Evolutionary conservation across 2,113 vertebrate genomes (phyloP), one percentile per base, ranked within the genome.

Genomic region (Hiodon alosoides): DNA sequence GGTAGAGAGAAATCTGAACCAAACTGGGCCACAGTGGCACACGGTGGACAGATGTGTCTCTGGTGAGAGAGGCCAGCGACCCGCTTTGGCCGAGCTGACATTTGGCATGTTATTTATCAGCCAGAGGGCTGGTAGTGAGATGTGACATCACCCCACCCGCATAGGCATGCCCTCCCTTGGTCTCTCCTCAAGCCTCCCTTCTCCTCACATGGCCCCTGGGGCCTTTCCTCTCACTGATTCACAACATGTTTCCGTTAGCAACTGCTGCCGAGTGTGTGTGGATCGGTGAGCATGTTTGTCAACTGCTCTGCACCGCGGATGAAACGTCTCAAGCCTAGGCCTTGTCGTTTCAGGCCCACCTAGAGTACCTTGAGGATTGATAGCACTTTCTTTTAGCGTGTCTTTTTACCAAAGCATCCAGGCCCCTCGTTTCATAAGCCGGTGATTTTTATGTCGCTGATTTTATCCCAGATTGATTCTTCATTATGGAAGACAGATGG

Each of bases 401-500:
- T 31, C 31, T 31, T 31, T 31, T 31, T 31, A 31, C 31, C 31
- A 31, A 31, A 31, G 31, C 31, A 31, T 31, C 31, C 31, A 2
- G 31, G 31, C 31, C 31, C 31, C 31, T 31, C 31, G 31, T 31
- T 31, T 31, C 31, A 31, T 31, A 31, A 31, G 31, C 31, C 2
- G 31, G 31, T 31, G 31, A 31, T 31, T 31, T 31, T 31, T 31
- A 31, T 31, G 31, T 31, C 31, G 31, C 31, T 55, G 48, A n/a
- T 11, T 79, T 69, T 60, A 48, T 50, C 31, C 55, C 3, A 47
- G 48, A 47, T 57, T 3, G 13, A 1, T 77, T 54, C n/a, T 51
- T 31, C 60, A 53, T 68, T 72, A 72, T 60, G 47, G 48, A 74
- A 48, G 54, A 11, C 17, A 53, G 55, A 55, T 14, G 4, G 71